Percentiles rank a stretch among this genome's conserved stretches.
These are phyloP conservation scores for Limnephilus marmoratus DNA, from an alignment of 2,888 invertebrate genomes.

Conservation along the genomic window DNA sequence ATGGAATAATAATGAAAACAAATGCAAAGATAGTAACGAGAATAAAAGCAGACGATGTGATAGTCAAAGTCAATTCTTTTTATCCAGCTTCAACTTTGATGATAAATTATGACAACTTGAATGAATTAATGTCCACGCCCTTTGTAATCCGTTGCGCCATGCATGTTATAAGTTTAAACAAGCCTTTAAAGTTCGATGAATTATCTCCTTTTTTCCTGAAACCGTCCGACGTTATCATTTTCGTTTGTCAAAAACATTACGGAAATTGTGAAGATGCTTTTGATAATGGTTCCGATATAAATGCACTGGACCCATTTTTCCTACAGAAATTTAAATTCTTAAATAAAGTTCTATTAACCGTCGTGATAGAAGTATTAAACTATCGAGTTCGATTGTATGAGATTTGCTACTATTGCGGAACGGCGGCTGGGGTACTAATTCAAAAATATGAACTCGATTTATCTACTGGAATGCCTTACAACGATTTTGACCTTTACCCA, in stretches of 20 bases:
- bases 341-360: neutral
- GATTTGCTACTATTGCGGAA: constrained; percentile 45
- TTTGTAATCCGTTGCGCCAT: neutral
- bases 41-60: neutral
- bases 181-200: constrained; percentile 17
- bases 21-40: neutral
- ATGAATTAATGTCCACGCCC: neutral
- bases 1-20: neutral
- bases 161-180: constrained; percentile 31
- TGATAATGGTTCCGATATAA: neutral
- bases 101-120: constrained; percentile 27
- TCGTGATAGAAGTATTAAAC: constrained; percentile 32
- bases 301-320: neutral
- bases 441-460: neutral
- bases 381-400: constrained; percentile 18
- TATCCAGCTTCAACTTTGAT: neutral
- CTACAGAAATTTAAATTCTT: neutral
- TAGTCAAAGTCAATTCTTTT: neutral
- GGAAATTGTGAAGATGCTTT: constrained; percentile 7
- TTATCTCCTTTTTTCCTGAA: neutral
- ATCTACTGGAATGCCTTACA: too few species aligned
- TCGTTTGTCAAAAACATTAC: constrained; percentile 35
- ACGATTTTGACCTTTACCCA: neutral
- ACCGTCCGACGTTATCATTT: constrained; percentile 8
- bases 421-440: neutral